phyloP scores from a whole-genome alignment of 2,113 vertebrate species.

The Chamaetylas fuelleborni region DNA sequence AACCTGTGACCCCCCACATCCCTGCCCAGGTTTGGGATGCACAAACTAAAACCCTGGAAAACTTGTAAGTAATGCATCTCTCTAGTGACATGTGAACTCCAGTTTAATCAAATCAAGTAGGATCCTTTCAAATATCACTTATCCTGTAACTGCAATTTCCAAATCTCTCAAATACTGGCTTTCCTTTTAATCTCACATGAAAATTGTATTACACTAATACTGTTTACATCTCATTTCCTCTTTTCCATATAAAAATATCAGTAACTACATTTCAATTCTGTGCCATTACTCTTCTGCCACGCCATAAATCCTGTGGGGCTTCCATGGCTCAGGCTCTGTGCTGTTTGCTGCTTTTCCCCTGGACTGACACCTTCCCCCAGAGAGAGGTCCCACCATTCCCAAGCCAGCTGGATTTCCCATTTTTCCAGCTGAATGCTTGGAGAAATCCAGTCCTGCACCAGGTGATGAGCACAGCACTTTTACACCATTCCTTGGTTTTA shows the following conservation, averaged over 20 bases:
- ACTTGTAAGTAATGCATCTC: slow-evolving; percentile 56
- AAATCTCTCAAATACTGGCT: slow-evolving; percentile 73
- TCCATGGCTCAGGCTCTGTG: neutral
- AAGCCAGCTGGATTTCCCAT: neutral
- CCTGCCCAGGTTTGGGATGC: neutral
- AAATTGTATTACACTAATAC: slow-evolving; percentile 73
- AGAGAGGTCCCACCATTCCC: neutral
- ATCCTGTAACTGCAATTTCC: slow-evolving; percentile 72
- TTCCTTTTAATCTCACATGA: slow-evolving; percentile 72
- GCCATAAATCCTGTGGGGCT: neutral
- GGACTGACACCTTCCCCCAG: neutral
- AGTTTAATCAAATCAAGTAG: slow-evolving; percentile 73
- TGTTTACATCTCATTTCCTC: slow-evolving; percentile 64
- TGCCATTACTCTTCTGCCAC: neutral
- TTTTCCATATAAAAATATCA: slow-evolving; percentile 55
- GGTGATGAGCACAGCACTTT: neutral
- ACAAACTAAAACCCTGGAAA: slow-evolving; percentile 18
- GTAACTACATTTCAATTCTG: slow-evolving; percentile 24
- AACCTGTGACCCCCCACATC: neutral
- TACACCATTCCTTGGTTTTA: neutral
- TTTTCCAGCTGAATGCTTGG: neutral
- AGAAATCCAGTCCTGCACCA: neutral
- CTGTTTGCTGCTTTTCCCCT: neutral
- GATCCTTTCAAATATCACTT: slow-evolving; percentile 68
- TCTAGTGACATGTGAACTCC: slow-evolving; percentile 67